Evolutionary conservation across 1,140 invertebrate genomes (phyloP).

Genomic region (Leptestheria dahalacensis): DNA sequence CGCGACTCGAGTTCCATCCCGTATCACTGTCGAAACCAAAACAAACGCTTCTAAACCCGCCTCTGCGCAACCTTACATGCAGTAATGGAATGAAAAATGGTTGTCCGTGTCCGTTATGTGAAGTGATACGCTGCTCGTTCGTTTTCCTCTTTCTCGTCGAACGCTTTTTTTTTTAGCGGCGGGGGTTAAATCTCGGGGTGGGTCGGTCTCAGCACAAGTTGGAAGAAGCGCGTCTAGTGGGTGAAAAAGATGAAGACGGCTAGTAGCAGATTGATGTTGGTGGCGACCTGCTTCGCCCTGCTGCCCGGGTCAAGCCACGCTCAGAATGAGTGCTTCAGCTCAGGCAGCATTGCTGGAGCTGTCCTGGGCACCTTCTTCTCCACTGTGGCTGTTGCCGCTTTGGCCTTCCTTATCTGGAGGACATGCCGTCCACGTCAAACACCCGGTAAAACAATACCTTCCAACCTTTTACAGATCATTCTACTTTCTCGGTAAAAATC

Average conservation of each 20-base stretch:
- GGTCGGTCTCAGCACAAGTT: too few relatives aligned
- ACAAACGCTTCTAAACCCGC: too few relatives aligned
- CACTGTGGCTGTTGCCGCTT: conserved; percentile 30
- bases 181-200: too few relatives aligned
- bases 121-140: too few relatives aligned
- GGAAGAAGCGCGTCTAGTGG: too few relatives aligned
- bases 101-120: too few relatives aligned
- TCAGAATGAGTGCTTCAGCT: conserved; percentile 26
- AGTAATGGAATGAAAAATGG: too few relatives aligned
- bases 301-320: not conserved
- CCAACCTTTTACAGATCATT: too few relatives aligned
- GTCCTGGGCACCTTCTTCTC: conserved; percentile 38
- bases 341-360: conserved; percentile 36
- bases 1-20: not conserved
- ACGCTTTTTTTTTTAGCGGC: too few relatives aligned
- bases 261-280: not conserved
- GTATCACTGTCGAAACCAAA: not conserved
- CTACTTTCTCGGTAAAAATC: too few relatives aligned
- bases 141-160: too few relatives aligned
- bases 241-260: not conserved
- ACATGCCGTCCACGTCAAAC: conserved; percentile 9
- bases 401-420: conserved; percentile 19
- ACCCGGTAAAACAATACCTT: not conserved
- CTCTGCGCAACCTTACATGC: too few relatives aligned
- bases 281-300: not conserved